A percentile compares a stretch with the other conserved stretches of the same genome.
These are phyloP conservation scores for Drosophila kepulauana DNA, from an alignment of 1,140 invertebrate genomes.

Conservation along the genomic window DNA sequence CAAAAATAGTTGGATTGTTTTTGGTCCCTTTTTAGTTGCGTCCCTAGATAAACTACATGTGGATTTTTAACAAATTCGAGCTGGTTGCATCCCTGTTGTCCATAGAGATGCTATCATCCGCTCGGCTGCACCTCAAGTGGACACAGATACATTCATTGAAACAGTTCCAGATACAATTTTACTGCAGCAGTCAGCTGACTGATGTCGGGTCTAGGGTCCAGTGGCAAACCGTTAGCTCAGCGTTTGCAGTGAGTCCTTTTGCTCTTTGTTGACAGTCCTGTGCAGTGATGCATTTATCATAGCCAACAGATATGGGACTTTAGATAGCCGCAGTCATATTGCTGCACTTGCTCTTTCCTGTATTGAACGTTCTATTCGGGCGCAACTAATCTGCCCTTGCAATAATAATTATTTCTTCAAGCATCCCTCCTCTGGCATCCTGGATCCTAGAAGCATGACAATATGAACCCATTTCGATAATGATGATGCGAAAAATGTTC, in stretches of 20 bases:
- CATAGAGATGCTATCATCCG: conserved; percentile 66
- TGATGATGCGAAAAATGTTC: conserved; percentile 72
- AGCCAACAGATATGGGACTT: conserved; percentile 50
- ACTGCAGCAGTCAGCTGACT: conserved; percentile 67
- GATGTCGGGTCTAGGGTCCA: conserved; percentile 22
- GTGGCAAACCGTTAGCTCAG: background rate
- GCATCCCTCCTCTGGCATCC: conserved; percentile 5
- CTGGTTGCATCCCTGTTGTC: conserved; percentile 14
- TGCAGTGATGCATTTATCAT: conserved; percentile 74
- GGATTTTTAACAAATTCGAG: conserved; percentile 41
- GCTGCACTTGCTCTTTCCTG: background rate
- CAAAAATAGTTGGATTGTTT: conserved; percentile 60
- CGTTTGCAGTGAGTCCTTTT: conserved; percentile 46
- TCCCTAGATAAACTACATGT: conserved; percentile 43
- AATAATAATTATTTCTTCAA: conserved; percentile 66
- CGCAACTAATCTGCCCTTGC: conserved; percentile 76
- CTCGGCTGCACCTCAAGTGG: conserved; percentile 69
- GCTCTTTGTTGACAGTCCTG: conserved; percentile 69
- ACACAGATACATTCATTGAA: background rate
- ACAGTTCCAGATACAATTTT: conserved; percentile 1
- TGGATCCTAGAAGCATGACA: background rate
- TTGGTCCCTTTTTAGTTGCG: conserved; percentile 17
- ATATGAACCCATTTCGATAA: conserved; percentile 41
- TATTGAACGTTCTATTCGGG: conserved; percentile 44
- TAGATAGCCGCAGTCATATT: conserved; percentile 49